Evolutionary conservation across 2,113 vertebrate genomes (phyloP).

Genomic region (Spermophilus dauricus): DNA sequence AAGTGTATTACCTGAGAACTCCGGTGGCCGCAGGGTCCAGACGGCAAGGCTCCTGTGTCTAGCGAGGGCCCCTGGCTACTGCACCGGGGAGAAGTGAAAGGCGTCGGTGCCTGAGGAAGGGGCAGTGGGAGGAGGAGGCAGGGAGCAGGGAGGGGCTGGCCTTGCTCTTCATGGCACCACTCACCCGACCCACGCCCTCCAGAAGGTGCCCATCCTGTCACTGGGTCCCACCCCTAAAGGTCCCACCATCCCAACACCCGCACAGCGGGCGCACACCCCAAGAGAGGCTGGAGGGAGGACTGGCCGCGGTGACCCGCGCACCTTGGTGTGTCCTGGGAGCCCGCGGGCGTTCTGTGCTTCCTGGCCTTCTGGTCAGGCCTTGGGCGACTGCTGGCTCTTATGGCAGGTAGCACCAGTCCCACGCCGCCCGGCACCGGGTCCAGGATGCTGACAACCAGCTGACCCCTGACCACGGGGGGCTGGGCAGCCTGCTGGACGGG

Average conservation of each 20-base stretch:
- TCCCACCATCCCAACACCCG: too few species aligned
- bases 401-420: constrained; percentile 91
- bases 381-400: constrained; percentile 1
- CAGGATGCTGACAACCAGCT: constrained; percentile 97
- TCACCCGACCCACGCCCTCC: background rate
- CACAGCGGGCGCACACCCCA: background rate
- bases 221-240: background rate
- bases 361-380: background rate
- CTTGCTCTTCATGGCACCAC: too few species aligned
- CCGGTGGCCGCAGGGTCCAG: background rate
- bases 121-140: background rate
- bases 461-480: constrained; percentile 97
- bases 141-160: background rate
- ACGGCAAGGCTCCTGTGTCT: background rate
- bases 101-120: background rate
- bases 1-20: background rate
- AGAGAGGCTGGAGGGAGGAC: background rate
- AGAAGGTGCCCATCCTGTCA: too few species aligned
- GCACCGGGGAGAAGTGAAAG: too few species aligned
- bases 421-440: constrained; percentile 93
- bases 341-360: background rate
- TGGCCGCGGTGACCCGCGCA: background rate
- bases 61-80: background rate
- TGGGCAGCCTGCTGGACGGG: constrained; percentile 96
- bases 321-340: background rate